phyloP scores from a whole-genome alignment of 1,140 invertebrate genomes.

The Pseudomyrmex concolor region DNA sequence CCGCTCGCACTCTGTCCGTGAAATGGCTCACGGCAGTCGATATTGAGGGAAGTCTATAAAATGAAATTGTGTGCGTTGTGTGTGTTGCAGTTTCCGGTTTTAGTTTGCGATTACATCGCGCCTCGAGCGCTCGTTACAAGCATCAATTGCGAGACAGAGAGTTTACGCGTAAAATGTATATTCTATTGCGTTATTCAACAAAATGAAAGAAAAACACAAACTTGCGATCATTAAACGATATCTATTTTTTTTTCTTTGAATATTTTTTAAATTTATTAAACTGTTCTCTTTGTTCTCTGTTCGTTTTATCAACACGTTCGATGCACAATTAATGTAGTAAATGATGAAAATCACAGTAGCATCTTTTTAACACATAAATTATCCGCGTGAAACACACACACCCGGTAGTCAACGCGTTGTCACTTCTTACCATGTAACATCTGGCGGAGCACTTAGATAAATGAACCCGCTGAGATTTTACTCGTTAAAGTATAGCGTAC shows the following conservation, averaged over 20 bases:
- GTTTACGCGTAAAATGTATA: not conserved
- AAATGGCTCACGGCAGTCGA: slow-evolving; percentile 71
- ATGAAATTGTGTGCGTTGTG: slow-evolving; percentile 62
- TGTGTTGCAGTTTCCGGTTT: slow-evolving; percentile 72
- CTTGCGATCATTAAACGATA: not conserved
- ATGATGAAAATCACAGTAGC: not conserved
- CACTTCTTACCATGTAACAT: not conserved
- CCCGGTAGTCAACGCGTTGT: not conserved
- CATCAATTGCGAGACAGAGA: slow-evolving; percentile 9
- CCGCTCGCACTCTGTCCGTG: slow-evolving; percentile 69
- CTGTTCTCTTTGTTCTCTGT: not conserved
- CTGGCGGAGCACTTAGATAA: slow-evolving; percentile 67
- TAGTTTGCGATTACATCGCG: slow-evolving; percentile 52
- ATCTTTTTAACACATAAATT: too few species aligned
- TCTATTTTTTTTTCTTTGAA: not conserved
- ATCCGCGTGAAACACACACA: not conserved
- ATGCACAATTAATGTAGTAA: not conserved
- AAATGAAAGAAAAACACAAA: not conserved
- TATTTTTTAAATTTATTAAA: not conserved
- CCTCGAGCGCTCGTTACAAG: slow-evolving; percentile 11
- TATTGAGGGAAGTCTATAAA: slow-evolving; percentile 76
- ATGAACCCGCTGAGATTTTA: slow-evolving; percentile 66
- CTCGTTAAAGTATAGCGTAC: slow-evolving; percentile 50
- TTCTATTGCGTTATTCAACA: not conserved
- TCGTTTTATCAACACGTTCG: not conserved